A percentile compares a stretch with the other conserved stretches of the same genome.
These are phyloP conservation scores for Hemibagrus wyckioides DNA, from an alignment of 2,113 vertebrate species.

Conservation along the genomic window DNA sequence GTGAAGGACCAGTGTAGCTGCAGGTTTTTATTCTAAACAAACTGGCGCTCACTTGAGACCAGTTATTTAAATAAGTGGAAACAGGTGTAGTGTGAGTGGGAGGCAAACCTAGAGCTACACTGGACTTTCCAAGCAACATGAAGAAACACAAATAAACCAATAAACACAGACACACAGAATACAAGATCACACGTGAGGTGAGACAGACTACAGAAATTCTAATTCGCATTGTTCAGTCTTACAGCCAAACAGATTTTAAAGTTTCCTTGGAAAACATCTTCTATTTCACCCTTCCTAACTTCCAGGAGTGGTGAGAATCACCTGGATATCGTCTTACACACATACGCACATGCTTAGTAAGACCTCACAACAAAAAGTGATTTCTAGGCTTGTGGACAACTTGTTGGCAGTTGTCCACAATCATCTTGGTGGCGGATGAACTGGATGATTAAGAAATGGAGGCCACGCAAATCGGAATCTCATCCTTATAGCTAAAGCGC, in stretches of 20 bases:
- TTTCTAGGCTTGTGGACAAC: background rate
- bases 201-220: background rate
- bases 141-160: background rate
- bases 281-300: background rate
- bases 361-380: background rate
- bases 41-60: background rate
- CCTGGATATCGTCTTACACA: background rate
- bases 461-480: background rate
- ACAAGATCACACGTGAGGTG: background rate
- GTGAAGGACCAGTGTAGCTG: background rate
- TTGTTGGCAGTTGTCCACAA: no score
- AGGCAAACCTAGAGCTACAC: constrained; percentile 1
- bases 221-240: background rate
- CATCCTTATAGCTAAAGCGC: background rate
- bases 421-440: background rate
- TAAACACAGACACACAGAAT: background rate
- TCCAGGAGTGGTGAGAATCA: background rate
- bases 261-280: background rate
- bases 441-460: background rate
- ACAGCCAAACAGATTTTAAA: background rate
- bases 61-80: background rate
- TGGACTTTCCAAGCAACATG: background rate
- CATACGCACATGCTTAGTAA: background rate
- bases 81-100: background rate
- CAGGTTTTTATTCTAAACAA: background rate